Percentiles rank a stretch among this genome's conserved stretches.
phyloP scores from a whole-genome alignment of 2,797 vertebrate genomes.

The Tenualosa thibaudeaui region DNA sequence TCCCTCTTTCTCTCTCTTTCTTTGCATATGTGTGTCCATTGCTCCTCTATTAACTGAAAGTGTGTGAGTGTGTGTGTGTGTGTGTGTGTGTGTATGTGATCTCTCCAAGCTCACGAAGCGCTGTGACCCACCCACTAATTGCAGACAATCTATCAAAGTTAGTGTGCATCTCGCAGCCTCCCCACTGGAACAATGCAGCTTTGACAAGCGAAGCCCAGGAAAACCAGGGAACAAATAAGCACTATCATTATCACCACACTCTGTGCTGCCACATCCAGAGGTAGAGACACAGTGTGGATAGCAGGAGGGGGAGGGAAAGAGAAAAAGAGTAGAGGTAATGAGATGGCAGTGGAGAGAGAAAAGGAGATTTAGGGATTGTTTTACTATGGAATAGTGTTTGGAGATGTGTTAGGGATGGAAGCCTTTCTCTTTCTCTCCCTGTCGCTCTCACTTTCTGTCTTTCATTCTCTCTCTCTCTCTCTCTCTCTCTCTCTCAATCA shows the following conservation, averaged over 20 bases:
- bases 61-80: conserved; percentile 20
- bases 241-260: conserved; percentile 43
- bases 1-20: neutral
- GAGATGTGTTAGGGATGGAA: neutral
- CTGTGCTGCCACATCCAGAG: conserved; percentile 13
- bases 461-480: neutral
- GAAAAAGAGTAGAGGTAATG: neutral
- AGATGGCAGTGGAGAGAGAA: conserved; percentile 29
- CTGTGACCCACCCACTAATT: conserved; percentile 46
- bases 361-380: conserved; percentile 12
- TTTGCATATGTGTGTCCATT: neutral
- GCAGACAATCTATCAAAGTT: conserved; percentile 47
- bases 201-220: conserved; percentile 31
- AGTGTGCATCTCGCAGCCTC: conserved; percentile 36
- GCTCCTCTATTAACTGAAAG: neutral
- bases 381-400: neutral
- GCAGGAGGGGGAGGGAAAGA: neutral
- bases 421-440: neutral
- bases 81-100: conserved; percentile 27
- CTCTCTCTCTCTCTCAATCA: neutral
- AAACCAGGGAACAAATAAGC: conserved; percentile 48
- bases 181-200: conserved; percentile 42
- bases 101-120: conserved; percentile 4
- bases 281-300: neutral
- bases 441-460: neutral